Base-by-base conservation (phyloP, 1,140 invertebrate genomes). In the Vollenhovia emeryi region DNA sequence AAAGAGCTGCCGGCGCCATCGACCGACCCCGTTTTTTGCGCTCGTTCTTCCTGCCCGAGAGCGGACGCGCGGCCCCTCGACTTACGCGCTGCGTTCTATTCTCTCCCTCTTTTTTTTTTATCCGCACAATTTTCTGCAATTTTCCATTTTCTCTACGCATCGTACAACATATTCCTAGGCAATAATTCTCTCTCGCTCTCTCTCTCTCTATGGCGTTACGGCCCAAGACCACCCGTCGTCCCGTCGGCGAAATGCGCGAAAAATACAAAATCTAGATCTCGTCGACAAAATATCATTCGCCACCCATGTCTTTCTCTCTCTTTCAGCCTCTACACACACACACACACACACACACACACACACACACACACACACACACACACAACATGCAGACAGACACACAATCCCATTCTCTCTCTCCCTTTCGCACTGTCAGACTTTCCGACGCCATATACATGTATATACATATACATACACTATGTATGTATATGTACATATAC, bases 211-310 rank as follows among this genome's bases (percentile, higher is more conserved):
- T 18, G 80, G 48, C 57, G 82, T 57, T 86, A 73, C 68, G 86
- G 60, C 79, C 62, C 62, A 71, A 15, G 36, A 86, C 89, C 89
- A 88, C 89, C 89, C 87, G 88, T 85, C 91, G 85, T 91, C 88
- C 89, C 89, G 13, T 87, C 91, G 89, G 75, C 84, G 87, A 91
- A 88, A 92, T 90, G 84, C 91, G 91, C 87, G 88, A 91, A 91
- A 90, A 93, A 93, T 93, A 94, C 92, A 94, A 94, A 94, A 94
- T 93, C 92, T 93, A 94, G 92, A 93, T 93, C 84, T 92, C 88
- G 86, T 92, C 91, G 91, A 91, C 92, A 94, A 93, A 94, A 93
- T 92, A 94, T 93, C 80, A 87, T 91, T 89, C 73, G 84, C 24
- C 83, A 45, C 45, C 50, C 57, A 50, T 33, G 57, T 79, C 18